Evolutionary conservation across 2,113 vertebrate species (phyloP).

Genomic region (Montifringilla adamsi): DNA sequence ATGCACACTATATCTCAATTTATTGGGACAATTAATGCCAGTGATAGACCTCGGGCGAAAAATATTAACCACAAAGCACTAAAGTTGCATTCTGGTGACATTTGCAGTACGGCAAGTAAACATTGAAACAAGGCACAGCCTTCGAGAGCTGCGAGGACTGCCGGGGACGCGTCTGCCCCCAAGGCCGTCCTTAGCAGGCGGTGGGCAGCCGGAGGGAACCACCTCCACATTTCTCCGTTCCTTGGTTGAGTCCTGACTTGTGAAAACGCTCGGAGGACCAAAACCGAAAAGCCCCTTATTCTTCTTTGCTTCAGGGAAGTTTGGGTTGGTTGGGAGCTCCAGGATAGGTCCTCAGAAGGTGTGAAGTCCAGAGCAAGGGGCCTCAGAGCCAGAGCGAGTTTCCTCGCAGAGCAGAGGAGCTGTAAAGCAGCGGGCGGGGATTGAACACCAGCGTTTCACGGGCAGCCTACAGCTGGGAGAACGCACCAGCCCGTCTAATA

Average conservation of each 20-base stretch:
- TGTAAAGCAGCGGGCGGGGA: background rate
- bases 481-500: background rate
- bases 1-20: slow-evolving; percentile 80
- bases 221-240: background rate
- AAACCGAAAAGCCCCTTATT: background rate
- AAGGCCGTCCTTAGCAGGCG: background rate
- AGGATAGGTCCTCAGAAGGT: background rate
- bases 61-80: slow-evolving; percentile 42
- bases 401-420: background rate
- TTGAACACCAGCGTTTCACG: background rate
- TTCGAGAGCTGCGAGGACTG: background rate
- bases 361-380: background rate
- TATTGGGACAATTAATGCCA: slow-evolving; percentile 81
- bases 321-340: background rate
- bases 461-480: background rate
- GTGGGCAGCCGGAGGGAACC: background rate
- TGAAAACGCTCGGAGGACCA: background rate
- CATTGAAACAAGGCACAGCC: background rate
- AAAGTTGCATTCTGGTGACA: slow-evolving; percentile 60
- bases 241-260: background rate
- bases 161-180: background rate
- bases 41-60: slow-evolving; percentile 71
- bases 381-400: background rate
- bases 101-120: background rate
- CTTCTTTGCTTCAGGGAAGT: background rate